Conservation (phyloP, 2,888 invertebrate genomes). For the Dasysyrphus albostriatus region DNA sequence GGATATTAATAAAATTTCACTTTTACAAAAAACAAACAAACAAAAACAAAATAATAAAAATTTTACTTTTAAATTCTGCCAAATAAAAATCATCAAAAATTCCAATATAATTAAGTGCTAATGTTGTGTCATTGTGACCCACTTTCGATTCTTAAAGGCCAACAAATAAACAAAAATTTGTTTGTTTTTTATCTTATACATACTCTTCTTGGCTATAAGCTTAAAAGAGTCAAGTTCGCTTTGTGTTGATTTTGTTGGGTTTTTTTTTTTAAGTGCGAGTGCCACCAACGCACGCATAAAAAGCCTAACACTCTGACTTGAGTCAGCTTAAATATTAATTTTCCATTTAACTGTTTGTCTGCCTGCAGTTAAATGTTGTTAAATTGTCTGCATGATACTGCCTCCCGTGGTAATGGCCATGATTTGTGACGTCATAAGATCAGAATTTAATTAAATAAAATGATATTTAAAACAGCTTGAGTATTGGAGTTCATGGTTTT, state of each 20-base stretch:
- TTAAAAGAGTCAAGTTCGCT: slow-evolving; percentile 66
- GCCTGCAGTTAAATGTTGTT: slow-evolving; percentile 40
- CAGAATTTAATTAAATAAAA: slow-evolving; percentile 9
- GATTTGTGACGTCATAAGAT: slow-evolving; percentile 55
- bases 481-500: neutral
- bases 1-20: slow-evolving; percentile 53
- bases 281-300: slow-evolving; percentile 11
- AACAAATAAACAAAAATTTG: slow-evolving; percentile 35
- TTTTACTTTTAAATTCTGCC: slow-evolving; percentile 10
- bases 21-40: slow-evolving; percentile 30
- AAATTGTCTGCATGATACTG: neutral
- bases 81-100: slow-evolving; percentile 18
- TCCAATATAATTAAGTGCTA: slow-evolving; percentile 49
- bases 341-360: slow-evolving; percentile 32
- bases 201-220: slow-evolving; percentile 19
- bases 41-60: slow-evolving; percentile 33
- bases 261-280: neutral
- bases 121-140: slow-evolving; percentile 57
- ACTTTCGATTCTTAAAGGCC: slow-evolving; percentile 47
- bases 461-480: neutral
- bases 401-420: slow-evolving; percentile 33
- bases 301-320: neutral
- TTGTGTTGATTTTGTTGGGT: slow-evolving; percentile 22
- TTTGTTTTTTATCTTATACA: neutral
- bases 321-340: slow-evolving; percentile 25